Conservation (phyloP, 2,113 vertebrate genomes). For the Neotragus moschatus region DNA sequence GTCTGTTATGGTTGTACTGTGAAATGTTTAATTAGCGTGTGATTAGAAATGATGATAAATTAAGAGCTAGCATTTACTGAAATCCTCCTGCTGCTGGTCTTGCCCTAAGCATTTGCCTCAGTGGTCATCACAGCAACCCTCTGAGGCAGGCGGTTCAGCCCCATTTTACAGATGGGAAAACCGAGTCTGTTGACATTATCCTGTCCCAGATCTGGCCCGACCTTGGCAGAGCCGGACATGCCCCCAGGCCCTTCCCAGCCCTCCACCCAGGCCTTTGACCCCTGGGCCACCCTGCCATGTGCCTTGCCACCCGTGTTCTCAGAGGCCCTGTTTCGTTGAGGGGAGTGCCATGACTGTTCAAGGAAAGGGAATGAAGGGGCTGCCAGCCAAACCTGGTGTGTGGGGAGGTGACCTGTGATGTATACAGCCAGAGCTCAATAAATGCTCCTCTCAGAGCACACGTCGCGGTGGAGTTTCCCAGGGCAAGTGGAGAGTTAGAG, state of each 20-base stretch:
- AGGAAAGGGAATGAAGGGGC: not conserved
- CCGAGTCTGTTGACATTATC: not conserved
- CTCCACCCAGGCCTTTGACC: not conserved
- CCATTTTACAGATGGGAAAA: not conserved
- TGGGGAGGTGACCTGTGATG: not conserved
- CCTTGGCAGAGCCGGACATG: not conserved
- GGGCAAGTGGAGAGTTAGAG: not conserved
- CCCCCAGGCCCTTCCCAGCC: no score
- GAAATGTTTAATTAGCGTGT: not conserved
- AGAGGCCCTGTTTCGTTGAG: not conserved
- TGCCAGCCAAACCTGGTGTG: not conserved
- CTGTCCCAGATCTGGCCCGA: not conserved
- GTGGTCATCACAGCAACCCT: not conserved
- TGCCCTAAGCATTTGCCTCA: not conserved
- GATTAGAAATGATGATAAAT: not conserved
- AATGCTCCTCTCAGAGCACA: not conserved
- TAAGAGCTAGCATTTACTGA: not conserved
- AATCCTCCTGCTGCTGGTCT: not conserved
- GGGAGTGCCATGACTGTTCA: rapidly evolving
- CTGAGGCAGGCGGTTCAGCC: not conserved
- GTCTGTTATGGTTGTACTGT: not conserved
- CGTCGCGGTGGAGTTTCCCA: not conserved
- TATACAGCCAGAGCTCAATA: not conserved
- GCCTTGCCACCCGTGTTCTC: not conserved
- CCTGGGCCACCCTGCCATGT: rapidly evolving